Evolutionary conservation across 2,888 invertebrate species (phyloP), one percentile per base, ranked within the genome.

Genomic region (Patella ulyssiponensis): DNA sequence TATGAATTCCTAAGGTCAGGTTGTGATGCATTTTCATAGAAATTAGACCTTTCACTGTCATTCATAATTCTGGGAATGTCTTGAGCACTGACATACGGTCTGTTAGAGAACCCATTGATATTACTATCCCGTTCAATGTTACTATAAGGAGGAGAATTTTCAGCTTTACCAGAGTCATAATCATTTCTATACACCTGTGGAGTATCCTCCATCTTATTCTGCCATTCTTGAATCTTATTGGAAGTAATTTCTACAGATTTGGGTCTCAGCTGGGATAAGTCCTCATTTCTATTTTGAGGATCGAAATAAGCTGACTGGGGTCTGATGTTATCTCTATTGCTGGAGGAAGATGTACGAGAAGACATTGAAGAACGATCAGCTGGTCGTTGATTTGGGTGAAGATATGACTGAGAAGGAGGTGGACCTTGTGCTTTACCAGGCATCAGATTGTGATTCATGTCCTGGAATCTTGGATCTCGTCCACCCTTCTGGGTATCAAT

Each of bases 41-140:
- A 88, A 74, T 87, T 84, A n/a, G 85, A 87, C 80, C 88, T 88
- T 52, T 84, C 79, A 27, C 83, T 78, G 69, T 86, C 84, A 79
- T 85, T 88, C 76, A 89, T 89, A 76, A 90, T 86, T 69, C 90
- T 86, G 44, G 90, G 84, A 23, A 89, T 85, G 80, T 91, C 91
- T 74, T 87, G 85, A 74, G 87, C 23, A 23, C 64, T 64, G 3
- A 64, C 23, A 4, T 64, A 64, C 11, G 64, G 64, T 15, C 76
- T 80, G 23, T 76, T 77, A 17, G 69, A 69, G 64, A 64, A 20
- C 44, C 44, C 44, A 44, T 44, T 44, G 20, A 23, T 9, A 23
- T 64, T 64, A 69, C 72, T 71, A 64, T 80, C 79, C 12, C 78
- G 44, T 15, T 78, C 78, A 71, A 80, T 81, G 73, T 81, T 82